Evolutionary conservation across 2,113 vertebrate genomes (phyloP).

Genomic region (Carollia perspicillata): DNA sequence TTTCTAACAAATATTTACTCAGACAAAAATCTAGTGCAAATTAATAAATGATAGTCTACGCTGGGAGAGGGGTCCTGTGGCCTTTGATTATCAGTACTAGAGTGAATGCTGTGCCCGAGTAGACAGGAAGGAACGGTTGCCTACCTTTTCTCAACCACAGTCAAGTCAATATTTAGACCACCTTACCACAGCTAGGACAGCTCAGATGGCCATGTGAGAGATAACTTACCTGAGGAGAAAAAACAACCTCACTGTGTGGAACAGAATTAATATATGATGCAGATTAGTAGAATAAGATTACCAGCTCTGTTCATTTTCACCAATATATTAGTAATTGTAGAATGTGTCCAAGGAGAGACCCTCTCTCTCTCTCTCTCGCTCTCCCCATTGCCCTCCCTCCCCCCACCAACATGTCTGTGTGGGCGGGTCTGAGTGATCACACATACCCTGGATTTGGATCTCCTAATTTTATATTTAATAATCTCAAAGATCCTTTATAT

Average conservation of each 20-base stretch:
- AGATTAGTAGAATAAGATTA: background rate
- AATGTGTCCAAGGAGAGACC: background rate
- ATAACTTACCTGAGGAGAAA: background rate
- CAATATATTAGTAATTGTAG: background rate
- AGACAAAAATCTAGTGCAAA: background rate
- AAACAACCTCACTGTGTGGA: background rate
- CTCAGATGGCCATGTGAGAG: background rate
- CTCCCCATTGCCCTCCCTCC: no score
- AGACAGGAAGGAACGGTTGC: background rate
- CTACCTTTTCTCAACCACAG: background rate
- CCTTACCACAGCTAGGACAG: background rate
- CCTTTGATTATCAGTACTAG: background rate
- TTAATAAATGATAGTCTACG: background rate
- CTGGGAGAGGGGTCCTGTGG: background rate
- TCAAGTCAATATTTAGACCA: background rate
- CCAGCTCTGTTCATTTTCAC: background rate
- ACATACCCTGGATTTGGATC: background rate
- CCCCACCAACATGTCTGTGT: background rate
- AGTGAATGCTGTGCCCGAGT: background rate
- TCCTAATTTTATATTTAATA: background rate
- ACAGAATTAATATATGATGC: background rate
- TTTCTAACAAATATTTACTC: background rate
- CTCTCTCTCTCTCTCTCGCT: background rate
- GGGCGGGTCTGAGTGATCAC: background rate
- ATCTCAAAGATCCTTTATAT: background rate